These are phyloP conservation scores for Butorides virescens DNA, from an alignment of 2,113 vertebrate genomes.

Conservation along the genomic window DNA sequence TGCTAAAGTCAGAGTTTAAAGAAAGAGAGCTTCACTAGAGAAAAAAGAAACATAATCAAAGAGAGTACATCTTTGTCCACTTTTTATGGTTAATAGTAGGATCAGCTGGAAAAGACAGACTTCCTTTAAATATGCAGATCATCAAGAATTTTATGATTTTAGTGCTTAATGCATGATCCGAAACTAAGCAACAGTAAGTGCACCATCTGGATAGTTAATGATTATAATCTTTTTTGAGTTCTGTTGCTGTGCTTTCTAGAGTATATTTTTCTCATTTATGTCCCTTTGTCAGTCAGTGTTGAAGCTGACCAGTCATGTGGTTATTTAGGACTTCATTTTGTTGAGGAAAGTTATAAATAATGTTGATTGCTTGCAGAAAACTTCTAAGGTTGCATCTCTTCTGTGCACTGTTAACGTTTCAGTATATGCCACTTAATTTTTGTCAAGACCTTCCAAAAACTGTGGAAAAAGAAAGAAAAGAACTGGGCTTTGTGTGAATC, in stretches of 20 bases:
- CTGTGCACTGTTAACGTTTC: neutral
- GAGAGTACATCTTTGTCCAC: neutral
- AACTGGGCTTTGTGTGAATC: neutral
- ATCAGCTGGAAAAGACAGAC: neutral
- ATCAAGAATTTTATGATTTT: neutral
- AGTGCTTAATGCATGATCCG: neutral
- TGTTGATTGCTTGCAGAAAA: neutral
- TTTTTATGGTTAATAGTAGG: neutral
- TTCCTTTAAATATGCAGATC: neutral
- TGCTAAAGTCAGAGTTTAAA: neutral
- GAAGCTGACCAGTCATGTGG: neutral
- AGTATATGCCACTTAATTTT: neutral
- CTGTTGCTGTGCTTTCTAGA: neutral
- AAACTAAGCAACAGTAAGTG: neutral
- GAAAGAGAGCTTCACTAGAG: neutral
- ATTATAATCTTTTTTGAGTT: neutral
- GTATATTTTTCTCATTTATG: neutral
- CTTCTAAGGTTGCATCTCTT: neutral
- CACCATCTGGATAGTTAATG: slow-evolving; percentile 15
- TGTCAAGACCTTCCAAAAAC: neutral
- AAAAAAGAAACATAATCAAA: neutral
- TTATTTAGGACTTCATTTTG: neutral
- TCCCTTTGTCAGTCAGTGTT: neutral
- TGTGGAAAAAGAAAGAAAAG: neutral
- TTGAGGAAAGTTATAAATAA: neutral